phyloP scores from a whole-genome alignment of 2,113 vertebrate species.

The Pteruthius melanotis region DNA sequence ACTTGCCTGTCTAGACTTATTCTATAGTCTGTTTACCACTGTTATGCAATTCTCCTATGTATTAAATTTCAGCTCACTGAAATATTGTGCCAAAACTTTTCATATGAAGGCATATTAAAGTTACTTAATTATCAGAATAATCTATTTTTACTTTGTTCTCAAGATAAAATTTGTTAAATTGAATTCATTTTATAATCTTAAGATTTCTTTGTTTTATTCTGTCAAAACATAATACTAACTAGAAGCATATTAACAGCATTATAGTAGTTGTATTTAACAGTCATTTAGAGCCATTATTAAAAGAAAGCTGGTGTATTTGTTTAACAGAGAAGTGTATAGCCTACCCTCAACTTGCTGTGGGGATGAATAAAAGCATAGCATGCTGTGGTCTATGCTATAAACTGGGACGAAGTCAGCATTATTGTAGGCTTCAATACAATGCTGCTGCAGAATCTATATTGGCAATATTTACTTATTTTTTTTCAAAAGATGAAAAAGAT shows the following conservation, averaged over 20 bases:
- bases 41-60: background rate
- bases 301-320: background rate
- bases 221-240: slow-evolving; percentile 1
- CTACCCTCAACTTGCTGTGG: background rate
- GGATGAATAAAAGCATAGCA: background rate
- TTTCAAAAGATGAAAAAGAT: background rate
- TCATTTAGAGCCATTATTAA: background rate
- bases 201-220: background rate
- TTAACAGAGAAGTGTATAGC: background rate
- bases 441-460: background rate
- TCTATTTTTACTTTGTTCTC: background rate
- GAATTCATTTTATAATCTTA: background rate
- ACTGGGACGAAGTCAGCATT: background rate
- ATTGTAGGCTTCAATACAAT: background rate
- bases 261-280: background rate
- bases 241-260: background rate
- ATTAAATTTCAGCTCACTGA: background rate
- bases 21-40: background rate
- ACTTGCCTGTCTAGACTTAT: background rate
- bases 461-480: background rate
- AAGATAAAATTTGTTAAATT: background rate
- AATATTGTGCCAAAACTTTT: background rate
- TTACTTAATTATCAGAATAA: background rate
- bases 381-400: background rate
- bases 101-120: background rate